Conservation (phyloP, 2,113 vertebrate genomes). For the Martes martes region DNA sequence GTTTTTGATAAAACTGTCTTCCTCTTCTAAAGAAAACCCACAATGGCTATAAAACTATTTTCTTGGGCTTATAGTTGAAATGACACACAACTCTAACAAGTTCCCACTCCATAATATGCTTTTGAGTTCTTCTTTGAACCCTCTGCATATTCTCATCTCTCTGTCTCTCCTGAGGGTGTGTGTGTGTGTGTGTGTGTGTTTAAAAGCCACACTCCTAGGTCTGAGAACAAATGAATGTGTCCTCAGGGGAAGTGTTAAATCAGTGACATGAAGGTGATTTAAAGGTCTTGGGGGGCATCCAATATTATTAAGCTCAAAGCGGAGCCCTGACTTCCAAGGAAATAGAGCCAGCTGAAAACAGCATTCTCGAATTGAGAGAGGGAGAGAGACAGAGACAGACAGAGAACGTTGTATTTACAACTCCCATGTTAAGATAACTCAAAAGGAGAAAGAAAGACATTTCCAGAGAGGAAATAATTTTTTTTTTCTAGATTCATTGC, state of each 20-base stretch:
- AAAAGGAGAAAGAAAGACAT: slow-evolving; percentile 1
- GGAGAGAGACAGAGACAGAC: not conserved
- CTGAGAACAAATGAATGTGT: slow-evolving; percentile 40
- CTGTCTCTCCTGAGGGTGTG: not conserved
- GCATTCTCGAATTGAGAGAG: not conserved
- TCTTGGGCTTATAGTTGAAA: slow-evolving; percentile 26
- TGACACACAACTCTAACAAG: not conserved
- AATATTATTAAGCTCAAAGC: slow-evolving; percentile 30
- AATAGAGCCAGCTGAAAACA: slow-evolving; percentile 28
- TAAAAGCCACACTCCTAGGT: not conserved
- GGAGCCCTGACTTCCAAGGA: not conserved
- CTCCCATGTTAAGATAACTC: slow-evolving; percentile 45
- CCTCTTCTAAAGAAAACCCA: slow-evolving; percentile 42
- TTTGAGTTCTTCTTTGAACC: not conserved
- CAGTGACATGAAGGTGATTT: slow-evolving; percentile 28
- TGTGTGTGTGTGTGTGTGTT: not conserved
- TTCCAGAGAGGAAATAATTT: slow-evolving; percentile 16
- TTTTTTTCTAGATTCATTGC: not conserved
- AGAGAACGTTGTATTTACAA: slow-evolving; percentile 45
- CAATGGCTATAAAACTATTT: slow-evolving; percentile 14
- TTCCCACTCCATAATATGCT: not conserved
- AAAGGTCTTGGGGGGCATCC: slow-evolving; percentile 25
- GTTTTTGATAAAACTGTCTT: slow-evolving; percentile 21
- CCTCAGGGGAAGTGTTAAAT: slow-evolving; percentile 25
- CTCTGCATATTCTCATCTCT: not conserved